These are phyloP conservation scores for Wiebesia pumilae DNA, from an alignment of 1,140 invertebrate species.

Conservation along the genomic window DNA sequence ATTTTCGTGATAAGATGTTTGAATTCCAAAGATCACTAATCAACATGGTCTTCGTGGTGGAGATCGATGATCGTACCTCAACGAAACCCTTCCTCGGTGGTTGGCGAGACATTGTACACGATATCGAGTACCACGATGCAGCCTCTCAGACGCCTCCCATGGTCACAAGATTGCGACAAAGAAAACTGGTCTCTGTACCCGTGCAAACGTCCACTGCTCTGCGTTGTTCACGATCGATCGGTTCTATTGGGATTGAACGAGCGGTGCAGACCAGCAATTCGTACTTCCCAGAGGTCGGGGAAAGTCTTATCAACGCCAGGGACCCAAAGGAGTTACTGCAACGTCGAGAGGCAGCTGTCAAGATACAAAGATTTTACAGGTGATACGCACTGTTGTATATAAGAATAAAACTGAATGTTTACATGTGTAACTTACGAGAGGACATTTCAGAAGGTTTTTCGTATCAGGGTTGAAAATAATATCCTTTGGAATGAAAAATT, in stretches of 20 bases:
- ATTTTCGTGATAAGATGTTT: no score
- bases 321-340: constrained; percentile 26
- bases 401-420: not conserved
- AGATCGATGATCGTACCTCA: constrained; percentile 76
- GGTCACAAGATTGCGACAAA: not conserved
- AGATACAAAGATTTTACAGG: constrained; percentile 70
- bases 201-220: constrained; percentile 38
- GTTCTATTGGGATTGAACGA: constrained; percentile 25
- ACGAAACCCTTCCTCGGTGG: constrained; percentile 79
- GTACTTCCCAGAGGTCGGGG: constrained; percentile 41
- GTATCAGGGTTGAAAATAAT: not conserved
- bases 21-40: not conserved
- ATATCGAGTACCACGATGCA: constrained; percentile 78
- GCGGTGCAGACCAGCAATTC: constrained; percentile 45
- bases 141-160: constrained; percentile 76
- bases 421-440: not conserved
- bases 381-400: not conserved
- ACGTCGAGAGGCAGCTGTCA: constrained; percentile 54
- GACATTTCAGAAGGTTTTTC: not conserved
- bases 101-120: constrained; percentile 76
- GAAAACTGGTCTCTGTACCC: constrained; percentile 55
- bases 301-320: constrained; percentile 39
- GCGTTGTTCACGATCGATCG: constrained; percentile 4
- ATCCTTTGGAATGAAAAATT: not conserved
- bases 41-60: constrained; percentile 73